Base-by-base conservation (phyloP, 1,140 invertebrate species). In the Drosophila micromelanica region DNA sequence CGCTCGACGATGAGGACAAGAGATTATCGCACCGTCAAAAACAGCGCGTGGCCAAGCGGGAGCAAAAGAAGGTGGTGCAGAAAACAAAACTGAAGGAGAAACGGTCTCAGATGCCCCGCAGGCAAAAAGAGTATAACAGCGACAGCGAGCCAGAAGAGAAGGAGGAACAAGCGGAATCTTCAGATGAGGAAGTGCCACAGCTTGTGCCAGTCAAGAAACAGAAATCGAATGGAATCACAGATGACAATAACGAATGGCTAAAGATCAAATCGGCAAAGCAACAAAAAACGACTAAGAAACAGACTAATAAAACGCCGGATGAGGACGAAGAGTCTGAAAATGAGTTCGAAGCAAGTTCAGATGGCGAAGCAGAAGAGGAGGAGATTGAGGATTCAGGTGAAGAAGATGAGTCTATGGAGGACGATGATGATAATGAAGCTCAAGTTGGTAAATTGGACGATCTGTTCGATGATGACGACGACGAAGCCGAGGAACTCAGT, bases 221-320 rank as follows among this genome's bases (percentile, higher is more conserved):
- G 35, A 73, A 71, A 40, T 20, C 64, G 5, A 74, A 84, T 92
- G 95, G 94, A 17, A 95, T 94, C 71, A 94, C 94, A 55, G 95
- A 96, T 93, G 94, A 96, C 35, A 96, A 96, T 80, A 93, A 94
- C 48, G 90, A 92, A 49, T 96, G 95, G 95, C 85, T 96, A 48
- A 96, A 94, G 82, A 94, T 93, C 5, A 95, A 94, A 84, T 80
- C 92, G 46, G 93, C 93, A 68, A 94, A 94, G 78, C 86, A 92
- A 55, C 92, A 93, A 54, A 73, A 73, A 23, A 51, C 55, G 49
- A 64, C 43, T 4, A 56, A 43, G n/a, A 11, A 32, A 17, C 37
- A 48, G 15, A 48, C 64, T 45, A 61, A 76, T 48, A 64, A 78
- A 48, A 67, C 70, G 32, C n/a, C 60, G 11, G 73, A 85, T 56